These are phyloP conservation scores for Dorcus hopei DNA, from an alignment of 2,888 invertebrate genomes.

Conservation along the genomic window DNA sequence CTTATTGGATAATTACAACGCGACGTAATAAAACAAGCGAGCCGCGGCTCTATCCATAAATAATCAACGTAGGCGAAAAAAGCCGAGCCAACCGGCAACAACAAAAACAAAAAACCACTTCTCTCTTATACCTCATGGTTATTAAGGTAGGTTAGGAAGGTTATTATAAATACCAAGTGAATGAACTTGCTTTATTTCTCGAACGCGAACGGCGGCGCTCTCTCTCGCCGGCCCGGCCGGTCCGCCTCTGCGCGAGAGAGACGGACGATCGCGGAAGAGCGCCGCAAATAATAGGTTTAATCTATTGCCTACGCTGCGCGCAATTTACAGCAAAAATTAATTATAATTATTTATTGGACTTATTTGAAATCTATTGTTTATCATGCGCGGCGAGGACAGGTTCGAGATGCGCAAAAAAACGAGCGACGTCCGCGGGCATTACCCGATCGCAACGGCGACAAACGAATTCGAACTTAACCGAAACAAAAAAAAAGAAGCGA, in stretches of 20 bases:
- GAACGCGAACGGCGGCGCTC: background rate
- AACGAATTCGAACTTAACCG: too few species aligned
- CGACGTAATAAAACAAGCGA: too few species aligned
- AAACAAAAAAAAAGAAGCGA: too few species aligned
- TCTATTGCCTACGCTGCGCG: constrained; percentile 6
- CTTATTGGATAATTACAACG: too few species aligned
- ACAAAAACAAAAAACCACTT: constrained; percentile 8
- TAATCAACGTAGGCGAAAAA: constrained; percentile 3
- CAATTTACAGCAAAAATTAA: constrained; percentile 7
- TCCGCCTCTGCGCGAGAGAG: background rate
- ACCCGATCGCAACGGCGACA: too few species aligned
- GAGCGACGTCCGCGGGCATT: too few species aligned
- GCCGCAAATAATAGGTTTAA: constrained; percentile 6
- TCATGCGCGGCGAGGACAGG: too few species aligned
- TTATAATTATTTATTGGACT: constrained; percentile 7
- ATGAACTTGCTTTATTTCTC: constrained; percentile 37
- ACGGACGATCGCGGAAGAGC: constrained; percentile 2
- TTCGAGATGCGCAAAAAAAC: too few species aligned
- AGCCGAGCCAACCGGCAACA: background rate
- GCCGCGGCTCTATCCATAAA: constrained; percentile 1
- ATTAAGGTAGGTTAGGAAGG: constrained; percentile 48
- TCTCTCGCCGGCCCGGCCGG: background rate
- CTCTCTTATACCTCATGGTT: constrained; percentile 23
- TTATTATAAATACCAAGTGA: constrained; percentile 48
- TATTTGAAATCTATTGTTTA: background rate